Evolutionary conservation across 2,888 invertebrate species (phyloP).

Genomic region (Deilephila porcellus): DNA sequence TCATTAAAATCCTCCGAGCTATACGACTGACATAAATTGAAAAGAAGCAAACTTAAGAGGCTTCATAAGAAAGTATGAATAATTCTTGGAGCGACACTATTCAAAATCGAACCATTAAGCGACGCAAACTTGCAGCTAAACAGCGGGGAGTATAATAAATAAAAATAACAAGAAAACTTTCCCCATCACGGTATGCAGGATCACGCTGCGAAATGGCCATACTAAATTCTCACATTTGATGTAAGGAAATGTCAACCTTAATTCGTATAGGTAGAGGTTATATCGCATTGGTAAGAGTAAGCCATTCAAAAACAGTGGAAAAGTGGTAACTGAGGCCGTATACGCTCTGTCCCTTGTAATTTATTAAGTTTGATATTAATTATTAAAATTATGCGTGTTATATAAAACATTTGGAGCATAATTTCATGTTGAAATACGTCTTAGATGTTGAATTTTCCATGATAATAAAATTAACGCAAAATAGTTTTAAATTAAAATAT

Average conservation of each 20-base stretch:
- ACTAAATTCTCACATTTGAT: constrained; percentile 58
- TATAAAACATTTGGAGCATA: too few species aligned
- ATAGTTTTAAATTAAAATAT: too few species aligned
- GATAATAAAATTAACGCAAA: too few species aligned
- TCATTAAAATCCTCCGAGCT: not conserved
- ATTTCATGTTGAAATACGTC: too few species aligned
- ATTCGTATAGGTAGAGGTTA: constrained; percentile 41
- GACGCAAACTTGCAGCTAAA: constrained; percentile 54
- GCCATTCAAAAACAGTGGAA: constrained; percentile 9
- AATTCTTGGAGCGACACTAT: constrained; percentile 29
- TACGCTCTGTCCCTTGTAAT: not conserved
- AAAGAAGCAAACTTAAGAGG: not conserved
- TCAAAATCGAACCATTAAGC: constrained; percentile 49
- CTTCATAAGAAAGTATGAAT: constrained; percentile 16
- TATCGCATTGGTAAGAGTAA: constrained; percentile 45
- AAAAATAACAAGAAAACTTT: constrained; percentile 84
- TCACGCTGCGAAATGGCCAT: constrained; percentile 67
- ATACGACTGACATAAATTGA: not conserved
- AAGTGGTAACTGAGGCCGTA: not conserved
- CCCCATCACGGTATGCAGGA: constrained; percentile 70
- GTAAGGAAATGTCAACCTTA: constrained; percentile 52
- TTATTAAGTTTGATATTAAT: not conserved
- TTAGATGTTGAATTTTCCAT: too few species aligned
- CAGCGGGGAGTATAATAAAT: constrained; percentile 78
- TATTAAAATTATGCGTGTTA: not conserved